Evolutionary conservation across 2,797 vertebrate species (phyloP), one percentile per base, ranked within the genome.

Genomic region (Spinibarbus caldwelli): DNA sequence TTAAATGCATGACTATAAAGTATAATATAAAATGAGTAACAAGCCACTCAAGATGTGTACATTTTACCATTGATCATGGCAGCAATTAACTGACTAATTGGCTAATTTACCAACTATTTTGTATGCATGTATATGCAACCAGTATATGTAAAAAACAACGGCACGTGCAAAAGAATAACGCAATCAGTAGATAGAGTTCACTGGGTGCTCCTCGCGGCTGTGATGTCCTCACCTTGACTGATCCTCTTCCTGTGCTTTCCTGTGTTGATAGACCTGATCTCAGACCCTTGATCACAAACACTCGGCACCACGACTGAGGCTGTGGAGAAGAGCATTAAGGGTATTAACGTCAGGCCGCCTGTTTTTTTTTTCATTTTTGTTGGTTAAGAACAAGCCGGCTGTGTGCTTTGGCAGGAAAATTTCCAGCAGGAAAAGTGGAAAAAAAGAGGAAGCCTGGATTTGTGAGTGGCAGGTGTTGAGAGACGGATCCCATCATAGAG

Each of bases 381-480:
- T 81, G 87, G 89, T 88, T 89, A 85, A 68, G 89, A 90, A 88
- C 90, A 86, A 92, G 87, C 90, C 87, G 90, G 88, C 82, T 36
- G n/a, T n/a, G n/a, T n/a, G n/a, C n/a, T n/a, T n/a, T n/a, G n/a
- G n/a, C n/a, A n/a, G n/a, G n/a, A n/a, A n/a, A n/a, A n/a, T 91
- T 93, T 94, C 93, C 89, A 68, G 43, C 26, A 80, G 82, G 31
- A 78, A 78, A 85, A 75, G 47, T 86, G 83, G 45, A 82, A 38
- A 78, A 87, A 86, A 89, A 83, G 88, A 77, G 86, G 64, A 75
- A 77, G 64, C 12, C 1, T 29, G 70, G 64, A 73, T 85, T 45
- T 75, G 85, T 94, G 93, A 95, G 91, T 94, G 95, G 91, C 94
- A 94, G 82, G 71, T 81, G 87, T 90, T 70, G 85, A 94, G 85